A percentile compares a stretch with the other conserved stretches of the same genome.
Evolutionary conservation across 2,113 vertebrate species (phyloP).

Genomic region (Mus spicilegus): DNA sequence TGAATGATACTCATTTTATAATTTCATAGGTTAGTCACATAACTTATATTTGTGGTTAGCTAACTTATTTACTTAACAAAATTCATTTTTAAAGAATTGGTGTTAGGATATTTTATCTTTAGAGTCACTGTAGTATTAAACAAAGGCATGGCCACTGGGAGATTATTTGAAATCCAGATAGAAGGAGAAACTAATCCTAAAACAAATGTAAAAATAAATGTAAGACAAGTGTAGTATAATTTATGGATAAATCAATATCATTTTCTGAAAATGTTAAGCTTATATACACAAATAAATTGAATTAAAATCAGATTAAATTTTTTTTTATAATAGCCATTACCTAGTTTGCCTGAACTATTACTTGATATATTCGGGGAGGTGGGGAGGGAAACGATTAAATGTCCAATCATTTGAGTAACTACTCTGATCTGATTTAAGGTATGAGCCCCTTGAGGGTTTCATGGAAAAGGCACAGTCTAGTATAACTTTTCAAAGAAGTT

Average conservation of each 20-base stretch:
- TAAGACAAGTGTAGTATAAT: background rate
- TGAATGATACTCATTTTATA: constrained; percentile 26
- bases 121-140: background rate
- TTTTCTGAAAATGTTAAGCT: constrained; percentile 34
- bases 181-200: background rate
- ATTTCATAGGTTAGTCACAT: background rate
- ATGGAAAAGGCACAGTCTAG: background rate
- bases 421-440: background rate
- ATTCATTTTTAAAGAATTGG: background rate
- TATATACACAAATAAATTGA: background rate
- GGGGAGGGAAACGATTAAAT: background rate
- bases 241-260: background rate
- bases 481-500: background rate
- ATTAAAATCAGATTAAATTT: background rate
- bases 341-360: constrained; percentile 4
- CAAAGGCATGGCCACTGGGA: background rate
- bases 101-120: background rate
- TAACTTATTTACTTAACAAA: constrained; percentile 36
- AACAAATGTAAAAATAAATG: background rate
- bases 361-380: background rate
- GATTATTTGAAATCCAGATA: background rate
- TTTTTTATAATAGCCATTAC: background rate
- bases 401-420: background rate
- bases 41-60: constrained; percentile 1
- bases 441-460: background rate